Conservation (phyloP, 2,113 vertebrate genomes). For the Salvelinus fontinalis region DNA sequence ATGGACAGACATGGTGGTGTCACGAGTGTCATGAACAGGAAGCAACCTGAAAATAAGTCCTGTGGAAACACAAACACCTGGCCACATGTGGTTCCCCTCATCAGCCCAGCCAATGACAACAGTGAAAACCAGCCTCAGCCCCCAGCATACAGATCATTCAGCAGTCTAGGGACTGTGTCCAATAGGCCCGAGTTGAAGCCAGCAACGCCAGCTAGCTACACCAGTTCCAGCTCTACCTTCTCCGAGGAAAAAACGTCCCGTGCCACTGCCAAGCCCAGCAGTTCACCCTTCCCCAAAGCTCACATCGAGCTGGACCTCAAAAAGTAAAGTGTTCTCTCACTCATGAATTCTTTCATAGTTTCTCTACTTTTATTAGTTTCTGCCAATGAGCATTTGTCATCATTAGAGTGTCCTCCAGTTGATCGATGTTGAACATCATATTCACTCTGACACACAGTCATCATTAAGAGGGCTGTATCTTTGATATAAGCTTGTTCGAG, state of each 20-base stretch:
- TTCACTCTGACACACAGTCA: constrained; percentile 60
- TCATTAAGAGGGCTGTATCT: constrained; percentile 57
- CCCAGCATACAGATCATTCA: neutral
- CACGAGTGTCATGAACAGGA: neutral
- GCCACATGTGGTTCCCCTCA: constrained; percentile 42
- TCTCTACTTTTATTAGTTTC: neutral
- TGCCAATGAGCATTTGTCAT: constrained; percentile 57
- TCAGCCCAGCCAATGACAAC: neutral
- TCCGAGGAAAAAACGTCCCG: neutral
- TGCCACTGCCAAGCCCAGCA: neutral
- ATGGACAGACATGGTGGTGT: neutral
- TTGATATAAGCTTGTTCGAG: constrained; percentile 45
- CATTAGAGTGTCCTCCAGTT: constrained; percentile 46
- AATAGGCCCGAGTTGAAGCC: neutral
- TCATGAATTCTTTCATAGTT: constrained; percentile 41
- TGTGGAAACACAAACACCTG: neutral
- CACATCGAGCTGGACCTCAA: constrained; percentile 31
- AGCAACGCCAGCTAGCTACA: neutral
- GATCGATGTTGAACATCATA: constrained; percentile 53
- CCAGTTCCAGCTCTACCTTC: neutral
- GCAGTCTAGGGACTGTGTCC: neutral
- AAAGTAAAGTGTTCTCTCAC: constrained; percentile 48
- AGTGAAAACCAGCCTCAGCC: neutral
- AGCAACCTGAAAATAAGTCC: neutral
- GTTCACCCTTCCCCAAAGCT: neutral